Conservation (phyloP, 2,888 invertebrate species). For the Sicus ferrugineus region DNA sequence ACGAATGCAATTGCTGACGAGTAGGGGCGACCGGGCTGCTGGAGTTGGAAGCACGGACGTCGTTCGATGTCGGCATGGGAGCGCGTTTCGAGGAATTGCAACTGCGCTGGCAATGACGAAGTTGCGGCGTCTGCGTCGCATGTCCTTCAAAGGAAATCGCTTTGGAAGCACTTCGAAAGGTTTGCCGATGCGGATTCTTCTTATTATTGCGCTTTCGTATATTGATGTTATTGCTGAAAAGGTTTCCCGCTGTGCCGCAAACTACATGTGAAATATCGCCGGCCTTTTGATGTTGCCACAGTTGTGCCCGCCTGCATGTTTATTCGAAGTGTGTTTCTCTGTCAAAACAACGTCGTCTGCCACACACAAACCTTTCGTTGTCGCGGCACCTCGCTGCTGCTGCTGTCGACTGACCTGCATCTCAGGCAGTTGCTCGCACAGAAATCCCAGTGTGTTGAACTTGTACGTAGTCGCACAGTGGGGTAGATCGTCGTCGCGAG, state of each 20-base stretch:
- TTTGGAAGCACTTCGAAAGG: not conserved
- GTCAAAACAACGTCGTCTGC: conserved; percentile 33
- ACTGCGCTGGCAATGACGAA: not conserved
- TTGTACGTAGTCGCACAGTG: too few relatives aligned
- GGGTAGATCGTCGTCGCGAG: not conserved
- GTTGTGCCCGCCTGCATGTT: conserved; percentile 52
- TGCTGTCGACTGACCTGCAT: conserved; percentile 1
- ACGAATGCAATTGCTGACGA: not conserved
- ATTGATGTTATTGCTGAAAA: conserved; percentile 24
- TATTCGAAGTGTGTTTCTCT: conserved; percentile 34
- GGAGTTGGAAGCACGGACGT: not conserved
- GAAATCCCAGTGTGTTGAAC: too few relatives aligned
- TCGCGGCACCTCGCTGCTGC: not conserved
- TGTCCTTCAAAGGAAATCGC: conserved; percentile 2
- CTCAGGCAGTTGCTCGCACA: conserved; percentile 12
- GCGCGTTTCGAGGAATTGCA: not conserved
- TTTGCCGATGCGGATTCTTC: conserved; percentile 18
- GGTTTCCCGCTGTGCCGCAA: conserved; percentile 35
- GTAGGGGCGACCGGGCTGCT: not conserved
- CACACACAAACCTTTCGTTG: conserved; percentile 29
- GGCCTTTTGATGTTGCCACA: conserved; percentile 35
- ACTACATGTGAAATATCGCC: conserved; percentile 30
- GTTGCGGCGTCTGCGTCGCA: not conserved
- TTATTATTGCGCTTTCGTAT: conserved; percentile 26
- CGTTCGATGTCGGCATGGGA: not conserved